A percentile compares a stretch with the other conserved stretches of the same genome.
Evolutionary conservation across 2,888 invertebrate species (phyloP).

Genomic region (Cylloceria caligata): DNA sequence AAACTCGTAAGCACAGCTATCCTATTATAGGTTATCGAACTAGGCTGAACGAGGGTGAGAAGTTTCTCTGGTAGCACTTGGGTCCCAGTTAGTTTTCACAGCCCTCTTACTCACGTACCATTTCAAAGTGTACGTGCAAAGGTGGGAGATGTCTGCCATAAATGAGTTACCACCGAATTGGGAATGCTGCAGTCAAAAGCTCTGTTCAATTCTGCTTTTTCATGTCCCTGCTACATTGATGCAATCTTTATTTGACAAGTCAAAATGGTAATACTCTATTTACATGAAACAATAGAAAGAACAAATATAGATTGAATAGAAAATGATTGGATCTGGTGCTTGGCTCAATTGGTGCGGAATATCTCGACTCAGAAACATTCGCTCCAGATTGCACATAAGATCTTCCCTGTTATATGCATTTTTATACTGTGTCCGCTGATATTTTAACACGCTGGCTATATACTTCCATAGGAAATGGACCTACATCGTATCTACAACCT

Average conservation of each 20-base stretch:
- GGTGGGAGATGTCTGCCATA: constrained; percentile 67
- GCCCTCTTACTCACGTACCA: constrained; percentile 25
- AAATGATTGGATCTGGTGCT: background rate
- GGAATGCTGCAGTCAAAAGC: constrained; percentile 60
- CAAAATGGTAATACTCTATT: background rate
- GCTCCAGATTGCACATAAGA: background rate
- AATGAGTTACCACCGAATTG: constrained; percentile 71
- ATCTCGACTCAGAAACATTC: background rate
- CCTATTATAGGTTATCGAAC: constrained; percentile 36
- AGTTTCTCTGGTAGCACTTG: constrained; percentile 46
- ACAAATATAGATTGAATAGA: background rate
- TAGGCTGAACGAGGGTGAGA: constrained; percentile 34
- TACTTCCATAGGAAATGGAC: constrained; percentile 6
- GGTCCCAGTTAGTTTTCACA: constrained; percentile 18
- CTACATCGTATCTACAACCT: constrained; percentile 15
- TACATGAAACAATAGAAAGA: constrained; percentile 6
- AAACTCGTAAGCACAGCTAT: constrained; percentile 35
- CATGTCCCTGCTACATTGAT: background rate
- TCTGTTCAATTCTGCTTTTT: background rate
- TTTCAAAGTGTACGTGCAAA: constrained; percentile 57
- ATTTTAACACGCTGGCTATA: constrained; percentile 1
- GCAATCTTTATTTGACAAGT: background rate
- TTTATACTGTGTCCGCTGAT: constrained; percentile 1
- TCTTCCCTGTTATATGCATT: background rate
- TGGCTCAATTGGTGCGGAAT: background rate